Evolutionary conservation across 2,113 vertebrate species (phyloP).

Genomic region (Prunella himalayana): DNA sequence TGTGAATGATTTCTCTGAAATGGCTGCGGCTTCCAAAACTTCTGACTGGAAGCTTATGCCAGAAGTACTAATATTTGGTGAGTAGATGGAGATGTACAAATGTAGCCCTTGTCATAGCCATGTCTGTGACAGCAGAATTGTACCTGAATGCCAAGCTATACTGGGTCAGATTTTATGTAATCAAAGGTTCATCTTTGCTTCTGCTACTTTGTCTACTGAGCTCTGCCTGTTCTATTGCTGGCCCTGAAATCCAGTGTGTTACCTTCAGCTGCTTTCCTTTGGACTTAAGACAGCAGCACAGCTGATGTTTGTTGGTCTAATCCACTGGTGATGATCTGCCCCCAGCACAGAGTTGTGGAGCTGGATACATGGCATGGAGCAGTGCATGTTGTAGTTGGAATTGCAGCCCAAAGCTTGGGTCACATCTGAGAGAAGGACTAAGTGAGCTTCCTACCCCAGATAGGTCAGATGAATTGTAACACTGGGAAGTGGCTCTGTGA

Average conservation of each 20-base stretch:
- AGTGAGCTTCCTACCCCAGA: background rate
- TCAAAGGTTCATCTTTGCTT: background rate
- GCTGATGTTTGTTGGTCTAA: background rate
- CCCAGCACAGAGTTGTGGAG: background rate
- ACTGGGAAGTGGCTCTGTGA: background rate
- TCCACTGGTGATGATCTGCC: background rate
- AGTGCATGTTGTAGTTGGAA: background rate
- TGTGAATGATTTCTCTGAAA: background rate
- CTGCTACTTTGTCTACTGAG: background rate
- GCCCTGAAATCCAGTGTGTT: background rate
- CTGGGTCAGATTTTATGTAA: background rate
- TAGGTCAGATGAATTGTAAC: fast-evolving
- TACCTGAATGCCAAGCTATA: background rate
- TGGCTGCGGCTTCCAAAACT: background rate
- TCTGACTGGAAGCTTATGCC: background rate
- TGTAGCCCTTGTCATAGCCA: background rate
- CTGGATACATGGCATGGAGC: background rate
- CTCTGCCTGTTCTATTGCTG: background rate
- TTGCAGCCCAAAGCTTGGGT: background rate
- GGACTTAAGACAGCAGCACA: background rate
- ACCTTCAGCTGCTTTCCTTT: background rate
- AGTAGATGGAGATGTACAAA: background rate
- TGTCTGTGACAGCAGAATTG: background rate
- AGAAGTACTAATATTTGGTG: background rate
- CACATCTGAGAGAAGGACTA: background rate